Evolutionary conservation across 2,797 vertebrate genomes (phyloP).

Genomic region (Cryptoblepharus egeriae): DNA sequence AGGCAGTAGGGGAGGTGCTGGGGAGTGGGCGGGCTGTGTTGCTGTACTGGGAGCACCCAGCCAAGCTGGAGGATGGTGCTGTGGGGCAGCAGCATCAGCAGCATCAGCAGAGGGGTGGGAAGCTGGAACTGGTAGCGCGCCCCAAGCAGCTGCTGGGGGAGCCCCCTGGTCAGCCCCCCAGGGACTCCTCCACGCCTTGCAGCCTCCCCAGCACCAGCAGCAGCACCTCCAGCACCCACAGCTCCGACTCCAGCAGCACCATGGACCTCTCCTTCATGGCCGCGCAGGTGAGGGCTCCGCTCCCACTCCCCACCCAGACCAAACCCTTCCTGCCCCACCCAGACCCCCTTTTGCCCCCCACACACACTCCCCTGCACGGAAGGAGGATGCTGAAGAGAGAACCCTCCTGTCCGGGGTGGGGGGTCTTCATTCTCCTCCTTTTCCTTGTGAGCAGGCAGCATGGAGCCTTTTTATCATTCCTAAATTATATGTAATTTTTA

Average conservation of each 20-base stretch:
- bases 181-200: constrained; percentile 38
- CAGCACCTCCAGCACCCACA: background rate
- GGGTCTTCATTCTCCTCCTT: too few species aligned
- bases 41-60: background rate
- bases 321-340: too few species aligned
- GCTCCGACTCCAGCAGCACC: constrained; percentile 62
- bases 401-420: too few species aligned
- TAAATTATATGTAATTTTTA: too few species aligned
- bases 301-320: background rate
- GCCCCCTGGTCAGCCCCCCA: constrained; percentile 31
- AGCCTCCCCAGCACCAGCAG: constrained; percentile 52
- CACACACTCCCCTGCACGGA: background rate
- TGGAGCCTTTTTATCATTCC: too few species aligned
- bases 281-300: constrained; percentile 85
- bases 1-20: too few species aligned
- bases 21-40: background rate
- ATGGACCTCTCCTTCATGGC: constrained; percentile 99
- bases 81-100: background rate
- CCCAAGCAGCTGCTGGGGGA: constrained; percentile 48
- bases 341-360: too few species aligned
- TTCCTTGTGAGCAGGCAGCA: too few species aligned
- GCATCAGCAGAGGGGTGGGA: background rate
- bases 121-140: constrained; percentile 56
- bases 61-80: background rate
- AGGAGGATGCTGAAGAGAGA: background rate